These are phyloP conservation scores for Pipa parva DNA, from an alignment of 2,113 vertebrate genomes.

Conservation along the genomic window DNA sequence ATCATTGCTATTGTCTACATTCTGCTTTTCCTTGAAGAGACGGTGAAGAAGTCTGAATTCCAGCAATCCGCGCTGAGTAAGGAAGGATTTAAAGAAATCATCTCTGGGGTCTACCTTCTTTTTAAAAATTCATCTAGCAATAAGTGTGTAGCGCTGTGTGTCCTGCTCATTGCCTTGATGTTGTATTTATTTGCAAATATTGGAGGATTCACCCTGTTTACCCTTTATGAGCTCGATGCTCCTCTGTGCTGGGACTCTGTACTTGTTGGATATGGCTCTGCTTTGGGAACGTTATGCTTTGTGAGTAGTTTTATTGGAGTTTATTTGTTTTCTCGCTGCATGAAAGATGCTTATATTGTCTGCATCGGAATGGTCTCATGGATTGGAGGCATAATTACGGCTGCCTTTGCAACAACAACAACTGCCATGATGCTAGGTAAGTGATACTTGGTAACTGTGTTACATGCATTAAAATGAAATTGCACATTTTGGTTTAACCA, in stretches of 20 bases:
- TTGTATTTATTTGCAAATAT: slow-evolving; percentile 64
- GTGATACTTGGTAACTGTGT: too few species aligned
- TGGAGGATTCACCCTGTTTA: slow-evolving; percentile 69
- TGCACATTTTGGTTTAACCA: background rate
- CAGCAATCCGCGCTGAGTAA: slow-evolving; percentile 41
- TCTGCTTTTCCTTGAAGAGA: slow-evolving; percentile 76
- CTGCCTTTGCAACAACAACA: slow-evolving; percentile 82
- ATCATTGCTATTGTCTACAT: slow-evolving; percentile 72
- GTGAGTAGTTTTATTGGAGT: slow-evolving; percentile 82
- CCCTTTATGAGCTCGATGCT: slow-evolving; percentile 80
- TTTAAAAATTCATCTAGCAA: slow-evolving; percentile 62
- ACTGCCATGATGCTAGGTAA: slow-evolving; percentile 87
- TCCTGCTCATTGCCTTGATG: slow-evolving; percentile 73
- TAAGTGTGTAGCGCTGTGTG: slow-evolving; percentile 57
- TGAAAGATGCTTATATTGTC: slow-evolving; percentile 71
- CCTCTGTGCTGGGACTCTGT: slow-evolving; percentile 92
- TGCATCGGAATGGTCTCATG: slow-evolving; percentile 80
- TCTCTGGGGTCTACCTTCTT: slow-evolving; percentile 69
- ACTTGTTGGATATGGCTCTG: slow-evolving; percentile 86
- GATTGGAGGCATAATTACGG: slow-evolving; percentile 63
- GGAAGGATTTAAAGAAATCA: slow-evolving; percentile 58
- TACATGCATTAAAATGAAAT: too few species aligned
- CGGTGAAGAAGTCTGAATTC: slow-evolving; percentile 50
- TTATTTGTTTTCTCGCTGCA: slow-evolving; percentile 68
- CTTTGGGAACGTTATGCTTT: slow-evolving; percentile 69